Percentiles rank a stretch among this genome's conserved stretches.
Conservation (phyloP, 2,797 vertebrate species). For the Neosalanx taihuensis region DNA sequence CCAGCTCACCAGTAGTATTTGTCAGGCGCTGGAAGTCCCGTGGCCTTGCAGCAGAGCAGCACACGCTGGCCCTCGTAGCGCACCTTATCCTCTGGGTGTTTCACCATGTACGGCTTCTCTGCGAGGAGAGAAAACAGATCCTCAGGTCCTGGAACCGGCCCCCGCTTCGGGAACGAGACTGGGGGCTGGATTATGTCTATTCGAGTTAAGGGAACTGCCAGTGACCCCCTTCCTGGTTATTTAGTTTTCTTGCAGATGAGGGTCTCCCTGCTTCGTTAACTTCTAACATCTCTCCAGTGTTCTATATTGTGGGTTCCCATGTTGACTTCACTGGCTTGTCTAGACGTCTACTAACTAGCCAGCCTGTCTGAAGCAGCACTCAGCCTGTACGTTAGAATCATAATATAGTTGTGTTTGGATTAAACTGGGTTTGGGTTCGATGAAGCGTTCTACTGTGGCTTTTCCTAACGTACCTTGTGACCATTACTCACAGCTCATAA, state of each 20-base stretch:
- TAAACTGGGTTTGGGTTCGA: not conserved
- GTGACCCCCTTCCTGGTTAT: slow-evolving; percentile 38
- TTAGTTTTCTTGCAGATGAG: slow-evolving; percentile 43
- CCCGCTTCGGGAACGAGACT: too few species aligned
- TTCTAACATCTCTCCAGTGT: slow-evolving; percentile 33
- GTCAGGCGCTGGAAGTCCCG: slow-evolving; percentile 80
- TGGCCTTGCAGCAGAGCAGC: slow-evolving; percentile 88
- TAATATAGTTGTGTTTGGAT: not conserved
- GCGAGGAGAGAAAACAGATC: slow-evolving; percentile 20
- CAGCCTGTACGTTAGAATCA: not conserved
- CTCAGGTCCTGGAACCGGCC: too few species aligned
- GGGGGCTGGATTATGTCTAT: slow-evolving; percentile 30
- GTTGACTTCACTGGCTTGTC: slow-evolving; percentile 28
- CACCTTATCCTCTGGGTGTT: slow-evolving; percentile 86
- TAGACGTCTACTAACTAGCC: slow-evolving; percentile 9
- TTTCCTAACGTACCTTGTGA: not conserved
- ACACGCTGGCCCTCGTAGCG: slow-evolving; percentile 82
- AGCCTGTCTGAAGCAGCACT: slow-evolving; percentile 17
- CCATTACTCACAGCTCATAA: not conserved
- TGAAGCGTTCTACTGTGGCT: not conserved
- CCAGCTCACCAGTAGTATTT: slow-evolving; percentile 90
- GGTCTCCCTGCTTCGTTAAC: slow-evolving; percentile 24
- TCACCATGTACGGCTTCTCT: slow-evolving; percentile 91
- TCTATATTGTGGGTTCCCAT: slow-evolving; percentile 39
- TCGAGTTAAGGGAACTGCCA: slow-evolving; percentile 37